Base-by-base conservation (phyloP, 2,113 vertebrate genomes). In the Cynocephalus volans region DNA sequence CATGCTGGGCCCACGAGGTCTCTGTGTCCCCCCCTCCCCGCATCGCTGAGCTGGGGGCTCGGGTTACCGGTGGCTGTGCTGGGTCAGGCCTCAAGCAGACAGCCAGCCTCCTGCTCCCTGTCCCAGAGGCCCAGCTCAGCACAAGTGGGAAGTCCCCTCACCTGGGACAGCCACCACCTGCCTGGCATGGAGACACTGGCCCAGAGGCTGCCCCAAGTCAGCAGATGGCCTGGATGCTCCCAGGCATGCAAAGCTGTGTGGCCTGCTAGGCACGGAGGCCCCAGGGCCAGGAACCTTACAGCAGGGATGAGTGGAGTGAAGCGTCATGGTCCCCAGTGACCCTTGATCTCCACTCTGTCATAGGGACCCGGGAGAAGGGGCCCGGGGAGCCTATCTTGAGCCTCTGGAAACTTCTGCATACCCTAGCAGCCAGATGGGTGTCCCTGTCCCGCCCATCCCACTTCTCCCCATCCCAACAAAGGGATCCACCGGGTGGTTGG, bases 1-100 rank as follows among this genome's bases (percentile, higher is more conserved):
- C 89, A 95, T 97, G 96, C 95, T 95, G 13, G 0, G 73, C 91
- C 79, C 56, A n/a, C 3, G 9, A 65, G 81, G 97, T 85, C 95
- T 82, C 93, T 69, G 62, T 50, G n/a, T 23, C 1, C 56, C 77
- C 41, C 21, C 67, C 9, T 0, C 1, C 50, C 18, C 23, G 50
- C 33, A 23, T 12, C 31, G 90, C 95, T 17, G 33, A 75, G 91
- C 76, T 6, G 21, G n/a, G 36, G 94, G 92, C 92, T 98, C 95
- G 33, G 65, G 92, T 97, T 97, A 95, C 97, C 33, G 8, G 7
- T 8, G 45, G 79, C 79, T 58, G 15, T 58, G 87, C 79, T 5
- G 12, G 73, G 75, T 94, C 96, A 88, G 96, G 77, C 91, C 95
- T 88, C 50, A 2, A 41, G 80, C 5, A 0, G 33, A 60, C 75